Base-by-base conservation (phyloP, 1,140 invertebrate species). In the Leptinotarsa undecemlineata region DNA sequence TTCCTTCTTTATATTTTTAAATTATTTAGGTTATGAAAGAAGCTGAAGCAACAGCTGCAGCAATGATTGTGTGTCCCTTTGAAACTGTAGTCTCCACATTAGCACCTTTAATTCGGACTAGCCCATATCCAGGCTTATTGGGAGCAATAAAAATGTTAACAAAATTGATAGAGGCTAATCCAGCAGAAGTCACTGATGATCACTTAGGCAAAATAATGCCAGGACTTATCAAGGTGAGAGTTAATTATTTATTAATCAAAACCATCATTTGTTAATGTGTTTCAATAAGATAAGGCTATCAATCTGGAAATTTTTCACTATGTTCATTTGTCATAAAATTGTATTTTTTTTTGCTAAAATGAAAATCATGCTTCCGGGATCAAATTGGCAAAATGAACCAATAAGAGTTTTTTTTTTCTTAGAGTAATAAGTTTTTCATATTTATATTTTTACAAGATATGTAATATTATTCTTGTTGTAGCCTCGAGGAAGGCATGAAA, bases 71-170 rank as follows among this genome's bases (percentile, higher is more conserved):
- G 81, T 87, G 86, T 85, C 82, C 85, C 81, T 85, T 84, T 67
- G 76, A 84, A 70, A 83, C 80, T 19, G 78, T 86, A 8, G 85
- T 87, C 13, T 85, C 72, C 68, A 82, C 88, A 4, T 81, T 89
- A 61, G 91, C 92, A 77, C 94, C 95, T 3, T 90, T 98, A 72
- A 96, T 98, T 76, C 91, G 92, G 23, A 95, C 95, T 6, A 93
- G 91, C 80, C 90, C 93, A 33, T 96, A 90, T 87, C 96, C 96
- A 1, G 90, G 93, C 75, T 95, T 96, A 82, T 90, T 96, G 82
- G 95, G 94, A 77, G 96, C 96, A 64, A 93, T 98, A 26, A 98
- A 98, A 88, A 95, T 97, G 89, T 88, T 98, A 69, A 94, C 93
- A 1, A 95, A 95, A 86, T 89, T 97, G 19, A 90, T 94, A 47